These are phyloP conservation scores for Desmodus rotundus DNA, from an alignment of 2,113 vertebrate genomes.

Conservation along the genomic window DNA sequence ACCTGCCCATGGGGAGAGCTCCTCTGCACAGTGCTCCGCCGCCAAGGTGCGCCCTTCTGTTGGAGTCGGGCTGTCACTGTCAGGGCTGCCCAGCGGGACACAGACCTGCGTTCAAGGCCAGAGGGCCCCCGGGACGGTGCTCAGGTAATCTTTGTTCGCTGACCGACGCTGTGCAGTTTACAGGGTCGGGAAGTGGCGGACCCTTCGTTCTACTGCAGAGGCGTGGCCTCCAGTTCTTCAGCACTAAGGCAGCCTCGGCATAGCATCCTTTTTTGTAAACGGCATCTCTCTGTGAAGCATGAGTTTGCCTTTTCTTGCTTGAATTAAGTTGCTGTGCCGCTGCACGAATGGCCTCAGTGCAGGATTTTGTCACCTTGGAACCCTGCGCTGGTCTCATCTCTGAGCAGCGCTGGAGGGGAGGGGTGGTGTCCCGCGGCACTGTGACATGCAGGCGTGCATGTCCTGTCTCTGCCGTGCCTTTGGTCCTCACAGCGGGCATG, in stretches of 20 bases:
- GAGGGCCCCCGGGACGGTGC: not conserved
- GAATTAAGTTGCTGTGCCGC: not conserved
- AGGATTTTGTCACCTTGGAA: not conserved
- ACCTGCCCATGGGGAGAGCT: not conserved
- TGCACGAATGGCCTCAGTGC: not conserved
- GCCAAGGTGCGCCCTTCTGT: no score
- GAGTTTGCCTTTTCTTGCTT: not conserved
- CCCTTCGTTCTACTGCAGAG: not conserved
- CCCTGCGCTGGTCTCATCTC: not conserved
- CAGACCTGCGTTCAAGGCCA: not conserved
- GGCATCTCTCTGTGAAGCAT: not conserved
- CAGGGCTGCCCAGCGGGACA: not conserved
- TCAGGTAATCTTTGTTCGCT: not conserved
- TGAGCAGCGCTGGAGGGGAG: not conserved
- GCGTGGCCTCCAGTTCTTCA: not conserved
- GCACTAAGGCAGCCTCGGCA: not conserved
- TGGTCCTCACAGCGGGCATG: not conserved
- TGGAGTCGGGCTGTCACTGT: not conserved
- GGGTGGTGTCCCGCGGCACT: not conserved
- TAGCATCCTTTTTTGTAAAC: accelerated
- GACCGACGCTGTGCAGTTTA: not conserved
- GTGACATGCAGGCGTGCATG: not conserved
- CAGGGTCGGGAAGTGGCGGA: not conserved
- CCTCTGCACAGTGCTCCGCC: not conserved
- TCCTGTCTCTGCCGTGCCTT: not conserved